Base-by-base conservation (phyloP, 2,113 vertebrate genomes). In the Macquaria australasica region DNA sequence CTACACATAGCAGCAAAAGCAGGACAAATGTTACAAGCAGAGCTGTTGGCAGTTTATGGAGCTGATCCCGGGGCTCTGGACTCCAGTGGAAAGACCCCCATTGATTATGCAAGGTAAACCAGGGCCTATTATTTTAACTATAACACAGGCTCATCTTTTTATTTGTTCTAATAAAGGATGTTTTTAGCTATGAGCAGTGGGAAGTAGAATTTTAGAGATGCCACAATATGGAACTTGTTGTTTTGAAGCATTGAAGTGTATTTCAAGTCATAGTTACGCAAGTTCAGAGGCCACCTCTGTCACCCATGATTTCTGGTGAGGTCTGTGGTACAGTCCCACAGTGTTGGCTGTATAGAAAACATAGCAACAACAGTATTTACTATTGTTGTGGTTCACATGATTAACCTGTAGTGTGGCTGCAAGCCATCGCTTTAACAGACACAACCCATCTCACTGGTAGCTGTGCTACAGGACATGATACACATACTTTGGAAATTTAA, bases 1-100 rank as follows among this genome's bases (percentile, higher is more conserved):
- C 95, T 99, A 31, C 98, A 99, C 0, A 98, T 99, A n/a, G 98
- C 98, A 81, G 97, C 98, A 37, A 99, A 98, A 94, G 98, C 98
- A 48, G 98, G 98, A 7, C 98, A 99, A 88, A 95, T 97, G 79
- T 92, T 98, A 53, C 98, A 99, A 58, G 98, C 97, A 0, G 98
- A 99, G 11, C 94, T 99, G 1, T 83, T 99, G 78, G 95, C 98
- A 0, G 98, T 99, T 39, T 99, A 99, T 34, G 98, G 98, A 56
- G 98, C 98, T 50, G 98, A 99, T 91, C 98, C 98, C 0, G 98
- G 98, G 56, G 98, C 98, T 0, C 96, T 97, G 23, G 98, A 99
- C 92, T 96, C 97, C 63, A 97, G 90, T 81, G 98, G 98, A 23
- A 99, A 98, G 94, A 98, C 98, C 5, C 98, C 98, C 7, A 95